Evolutionary conservation across 2,113 vertebrate genomes (phyloP).

Genomic region (Camelus bactrianus): DNA sequence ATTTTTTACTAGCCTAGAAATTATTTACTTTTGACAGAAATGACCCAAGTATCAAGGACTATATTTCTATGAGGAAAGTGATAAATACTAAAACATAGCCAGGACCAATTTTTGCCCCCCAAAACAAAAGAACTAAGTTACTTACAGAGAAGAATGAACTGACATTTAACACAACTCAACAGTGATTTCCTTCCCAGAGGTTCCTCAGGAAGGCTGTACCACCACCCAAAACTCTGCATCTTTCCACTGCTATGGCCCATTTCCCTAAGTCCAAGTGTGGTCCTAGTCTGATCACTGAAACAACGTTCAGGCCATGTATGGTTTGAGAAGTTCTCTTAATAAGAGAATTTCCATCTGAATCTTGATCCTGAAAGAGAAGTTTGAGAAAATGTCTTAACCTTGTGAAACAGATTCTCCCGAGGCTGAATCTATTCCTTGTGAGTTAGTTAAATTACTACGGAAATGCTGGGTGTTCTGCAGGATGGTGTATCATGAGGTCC

Average conservation of each 20-base stretch:
- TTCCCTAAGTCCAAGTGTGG: neutral
- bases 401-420: neutral
- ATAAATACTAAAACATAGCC: constrained; percentile 53
- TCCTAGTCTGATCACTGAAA: neutral
- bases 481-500: neutral
- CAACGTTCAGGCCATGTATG: neutral
- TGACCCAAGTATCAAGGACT: constrained; percentile 37
- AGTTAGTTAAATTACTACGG: neutral
- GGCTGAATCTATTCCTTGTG: neutral
- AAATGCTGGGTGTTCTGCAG: neutral
- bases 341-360: neutral
- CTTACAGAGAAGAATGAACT: neutral
- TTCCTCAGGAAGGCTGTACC: neutral
- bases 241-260: neutral
- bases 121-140: neutral
- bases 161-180: neutral
- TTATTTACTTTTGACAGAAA: constrained; percentile 70
- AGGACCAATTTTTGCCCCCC: neutral
- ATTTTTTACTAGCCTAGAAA: constrained; percentile 63
- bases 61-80: constrained; percentile 58
- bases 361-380: neutral
- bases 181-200: neutral
- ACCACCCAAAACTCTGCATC: neutral
- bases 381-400: neutral
- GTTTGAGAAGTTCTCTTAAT: neutral